phyloP scores from a whole-genome alignment of 2,888 invertebrate species.

The Sericinus montela region DNA sequence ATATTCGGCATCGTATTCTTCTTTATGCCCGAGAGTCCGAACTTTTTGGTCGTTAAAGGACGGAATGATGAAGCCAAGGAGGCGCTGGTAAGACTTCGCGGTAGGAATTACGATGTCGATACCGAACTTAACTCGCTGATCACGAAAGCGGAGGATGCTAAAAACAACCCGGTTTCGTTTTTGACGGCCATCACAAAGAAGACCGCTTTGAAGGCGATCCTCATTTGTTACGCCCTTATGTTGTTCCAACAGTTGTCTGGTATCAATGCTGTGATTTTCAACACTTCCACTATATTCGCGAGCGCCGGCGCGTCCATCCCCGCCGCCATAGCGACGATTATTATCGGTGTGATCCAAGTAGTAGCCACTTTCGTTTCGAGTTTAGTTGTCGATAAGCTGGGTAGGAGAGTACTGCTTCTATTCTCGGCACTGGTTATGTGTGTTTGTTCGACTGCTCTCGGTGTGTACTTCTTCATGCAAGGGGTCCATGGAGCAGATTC shows the following conservation, averaged over 20 bases:
- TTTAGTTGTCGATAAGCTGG: constrained; percentile 88
- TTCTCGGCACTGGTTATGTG: constrained; percentile 85
- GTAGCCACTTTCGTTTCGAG: constrained; percentile 86
- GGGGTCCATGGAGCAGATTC: constrained; percentile 44
- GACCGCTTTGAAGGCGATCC: constrained; percentile 82
- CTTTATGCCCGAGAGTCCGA: constrained; percentile 94
- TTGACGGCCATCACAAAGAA: constrained; percentile 77
- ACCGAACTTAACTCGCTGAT: constrained; percentile 82
- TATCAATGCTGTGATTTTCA: constrained; percentile 91
- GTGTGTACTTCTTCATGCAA: constrained; percentile 82
- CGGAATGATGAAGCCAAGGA: constrained; percentile 82
- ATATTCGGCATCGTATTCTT: constrained; percentile 85
- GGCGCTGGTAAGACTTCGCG: constrained; percentile 86
- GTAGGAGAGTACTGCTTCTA: constrained; percentile 87
- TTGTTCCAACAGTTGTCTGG: constrained; percentile 93
- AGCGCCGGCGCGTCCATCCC: constrained; percentile 80
- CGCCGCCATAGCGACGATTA: constrained; percentile 83
- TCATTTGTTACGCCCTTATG: constrained; percentile 90
- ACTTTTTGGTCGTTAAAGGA: constrained; percentile 82
- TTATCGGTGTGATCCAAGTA: constrained; percentile 92
- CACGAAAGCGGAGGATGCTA: constrained; percentile 71
- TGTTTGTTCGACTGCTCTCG: constrained; percentile 83
- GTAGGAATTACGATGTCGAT: constrained; percentile 82
- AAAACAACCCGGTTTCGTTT: constrained; percentile 77
- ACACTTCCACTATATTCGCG: constrained; percentile 85